phyloP scores from a whole-genome alignment of 2,888 invertebrate genomes.

The Drosophila aldrichi region DNA sequence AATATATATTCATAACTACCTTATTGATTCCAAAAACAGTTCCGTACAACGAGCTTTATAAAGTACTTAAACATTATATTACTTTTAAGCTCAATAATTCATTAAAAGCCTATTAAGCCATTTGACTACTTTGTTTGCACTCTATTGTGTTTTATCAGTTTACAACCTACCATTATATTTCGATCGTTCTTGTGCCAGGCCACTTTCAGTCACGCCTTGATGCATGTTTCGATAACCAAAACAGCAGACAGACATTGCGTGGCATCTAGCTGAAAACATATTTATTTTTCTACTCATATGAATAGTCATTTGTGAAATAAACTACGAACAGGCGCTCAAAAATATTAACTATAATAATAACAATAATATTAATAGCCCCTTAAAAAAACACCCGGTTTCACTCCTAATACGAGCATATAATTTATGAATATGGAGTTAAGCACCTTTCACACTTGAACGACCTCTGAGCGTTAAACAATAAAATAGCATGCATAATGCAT shows the following conservation, averaged over 20 bases:
- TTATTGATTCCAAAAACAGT: no score
- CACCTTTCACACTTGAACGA: no score
- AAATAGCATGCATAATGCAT: not conserved
- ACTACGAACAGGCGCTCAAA: not conserved
- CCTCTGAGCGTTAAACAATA: no score
- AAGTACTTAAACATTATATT: not conserved
- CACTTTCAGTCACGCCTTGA: slow-evolving; percentile 40
- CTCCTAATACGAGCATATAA: no score
- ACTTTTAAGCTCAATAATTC: not conserved
- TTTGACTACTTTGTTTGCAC: not conserved
- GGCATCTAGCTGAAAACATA: not conserved
- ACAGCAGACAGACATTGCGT: slow-evolving; percentile 10
- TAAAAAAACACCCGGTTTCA: not conserved
- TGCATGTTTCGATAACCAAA: slow-evolving; percentile 32
- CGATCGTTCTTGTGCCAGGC: slow-evolving; percentile 11
- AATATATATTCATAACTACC: no score
- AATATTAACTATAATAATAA: no score
- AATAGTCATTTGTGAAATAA: not conserved
- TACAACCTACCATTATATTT: slow-evolving; percentile 23
- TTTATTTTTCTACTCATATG: not conserved
- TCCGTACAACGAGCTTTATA: no score
- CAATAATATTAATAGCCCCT: not conserved
- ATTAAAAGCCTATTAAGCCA: slow-evolving; percentile 8
- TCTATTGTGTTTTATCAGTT: not conserved
- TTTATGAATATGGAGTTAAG: not conserved